phyloP scores from a whole-genome alignment of 2,888 invertebrate genomes.

The Epicampocera succincta region DNA sequence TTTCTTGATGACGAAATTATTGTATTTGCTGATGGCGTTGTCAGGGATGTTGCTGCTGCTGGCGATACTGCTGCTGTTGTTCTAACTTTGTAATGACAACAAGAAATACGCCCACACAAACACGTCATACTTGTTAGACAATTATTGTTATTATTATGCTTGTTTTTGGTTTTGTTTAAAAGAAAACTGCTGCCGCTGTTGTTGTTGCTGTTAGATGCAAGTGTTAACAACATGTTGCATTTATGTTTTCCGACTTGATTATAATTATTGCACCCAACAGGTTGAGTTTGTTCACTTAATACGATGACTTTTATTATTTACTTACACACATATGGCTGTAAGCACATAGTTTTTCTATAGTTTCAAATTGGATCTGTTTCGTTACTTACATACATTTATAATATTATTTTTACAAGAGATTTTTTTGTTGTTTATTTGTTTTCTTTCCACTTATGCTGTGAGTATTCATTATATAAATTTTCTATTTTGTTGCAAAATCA shows the following conservation, averaged over 20 bases:
- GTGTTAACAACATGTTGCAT: constrained; percentile 67
- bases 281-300: constrained; percentile 33
- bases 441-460: constrained; percentile 41
- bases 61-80: background rate
- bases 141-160: constrained; percentile 68
- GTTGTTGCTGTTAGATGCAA: constrained; percentile 39
- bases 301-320: constrained; percentile 12
- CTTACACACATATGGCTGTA: background rate
- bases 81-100: constrained; percentile 46
- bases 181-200: constrained; percentile 36
- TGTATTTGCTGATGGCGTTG: constrained; percentile 50
- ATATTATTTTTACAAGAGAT: background rate
- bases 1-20: constrained; percentile 42
- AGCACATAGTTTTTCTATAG: background rate
- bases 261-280: constrained; percentile 45
- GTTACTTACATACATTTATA: background rate
- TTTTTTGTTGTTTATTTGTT: constrained; percentile 19
- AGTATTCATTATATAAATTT: constrained; percentile 57
- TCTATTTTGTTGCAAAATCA: constrained; percentile 62
- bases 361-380: constrained; percentile 7
- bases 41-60: constrained; percentile 14
- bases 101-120: constrained; percentile 58
- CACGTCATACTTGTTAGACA: constrained; percentile 57
- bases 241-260: constrained; percentile 66
- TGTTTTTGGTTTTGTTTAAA: constrained; percentile 37